Evolutionary conservation across 2,113 vertebrate genomes (phyloP), one percentile per base, ranked within the genome.

Genomic region (Xiphias gladius): DNA sequence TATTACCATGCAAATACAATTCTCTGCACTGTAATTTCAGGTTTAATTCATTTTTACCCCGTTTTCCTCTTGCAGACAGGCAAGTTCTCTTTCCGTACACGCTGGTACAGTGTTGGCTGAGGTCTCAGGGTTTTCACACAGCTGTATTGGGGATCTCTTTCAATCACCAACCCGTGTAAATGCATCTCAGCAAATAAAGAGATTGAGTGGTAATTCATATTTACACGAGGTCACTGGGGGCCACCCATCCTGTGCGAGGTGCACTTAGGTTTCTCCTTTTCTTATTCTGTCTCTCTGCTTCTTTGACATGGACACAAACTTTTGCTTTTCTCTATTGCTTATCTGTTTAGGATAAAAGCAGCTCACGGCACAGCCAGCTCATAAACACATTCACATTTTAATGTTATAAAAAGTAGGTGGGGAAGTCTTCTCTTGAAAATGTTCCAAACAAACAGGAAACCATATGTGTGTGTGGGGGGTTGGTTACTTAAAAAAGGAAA

Each of bases 381-480:
- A 55, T 20, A 9, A 22, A 20, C 1, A 59, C 46, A 28, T 24
- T 8, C 46, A 26, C 61, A 37, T 28, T 50, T 35, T 37, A 26
- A 16, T 28, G 39, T 28, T 52, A 9, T 22, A 2, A 59, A 26
- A 52, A 55, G 37, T 20, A 41, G 58, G 37, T 70, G 41, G 41
- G 57, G 12, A 32, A 12, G 37, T 57, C 50, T 73, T 14, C 48
- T 20, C 16, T 19, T 57, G 43, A 75, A 48, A 46, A 13, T n/a
- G 13, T 61, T n/a, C 39, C 10, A 14, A 32, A 30, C 64, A 19
- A 35, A 67, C 66, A 52, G 19, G 37, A 17, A 81, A 30, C 64
- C 39, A 32, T 66, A 65, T 35, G 74, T 73, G 64, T 63, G 84
- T n/a, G n/a, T n/a, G n/a, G n/a, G n/a, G n/a, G n/a, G n/a, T n/a